A percentile compares a stretch with the other conserved stretches of the same genome.
Evolutionary conservation across 2,888 invertebrate genomes (phyloP).

Genomic region (Eristalis tenax): DNA sequence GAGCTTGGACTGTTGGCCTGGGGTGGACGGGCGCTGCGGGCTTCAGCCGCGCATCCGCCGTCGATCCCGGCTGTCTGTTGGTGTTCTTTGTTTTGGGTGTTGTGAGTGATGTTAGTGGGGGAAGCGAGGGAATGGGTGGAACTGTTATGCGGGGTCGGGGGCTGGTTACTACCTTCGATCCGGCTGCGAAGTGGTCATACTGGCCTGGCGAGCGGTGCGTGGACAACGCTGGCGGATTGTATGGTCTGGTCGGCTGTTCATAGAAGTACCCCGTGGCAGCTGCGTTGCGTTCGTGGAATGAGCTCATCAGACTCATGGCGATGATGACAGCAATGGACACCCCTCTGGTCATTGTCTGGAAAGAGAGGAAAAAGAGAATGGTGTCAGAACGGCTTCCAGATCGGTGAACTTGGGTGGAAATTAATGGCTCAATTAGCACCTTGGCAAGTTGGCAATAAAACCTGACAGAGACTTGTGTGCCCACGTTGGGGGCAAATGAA

Average conservation of each 20-base stretch:
- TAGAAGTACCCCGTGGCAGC: slow-evolving; percentile 76
- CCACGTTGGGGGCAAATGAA: slow-evolving; percentile 17
- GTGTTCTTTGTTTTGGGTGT: slow-evolving; percentile 61
- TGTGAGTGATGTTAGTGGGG: slow-evolving; percentile 75
- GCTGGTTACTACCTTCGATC: slow-evolving; percentile 61
- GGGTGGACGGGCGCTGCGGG: neutral
- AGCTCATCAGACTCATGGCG: slow-evolving; percentile 29
- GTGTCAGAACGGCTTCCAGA: neutral
- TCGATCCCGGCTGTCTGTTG: slow-evolving; percentile 34
- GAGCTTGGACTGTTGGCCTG: neutral
- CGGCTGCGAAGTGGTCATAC: slow-evolving; percentile 19
- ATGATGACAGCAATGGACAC: slow-evolving; percentile 16
- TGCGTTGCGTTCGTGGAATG: slow-evolving; percentile 6
- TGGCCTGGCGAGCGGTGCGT: slow-evolving; percentile 50
- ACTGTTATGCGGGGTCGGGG: slow-evolving; percentile 74
- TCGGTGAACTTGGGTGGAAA: neutral
- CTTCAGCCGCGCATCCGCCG: neutral
- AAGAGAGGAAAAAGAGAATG: slow-evolving; percentile 20
- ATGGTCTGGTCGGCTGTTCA: slow-evolving; percentile 73
- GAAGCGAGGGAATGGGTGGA: slow-evolving; percentile 77
- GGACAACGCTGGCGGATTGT: slow-evolving; percentile 60
- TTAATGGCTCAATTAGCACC: slow-evolving; percentile 49
- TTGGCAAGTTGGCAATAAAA: slow-evolving; percentile 27
- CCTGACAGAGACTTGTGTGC: slow-evolving; percentile 24
- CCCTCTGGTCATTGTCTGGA: slow-evolving; percentile 52